These are phyloP conservation scores for Strix uralensis DNA, from an alignment of 2,113 vertebrate species.

Conservation along the genomic window DNA sequence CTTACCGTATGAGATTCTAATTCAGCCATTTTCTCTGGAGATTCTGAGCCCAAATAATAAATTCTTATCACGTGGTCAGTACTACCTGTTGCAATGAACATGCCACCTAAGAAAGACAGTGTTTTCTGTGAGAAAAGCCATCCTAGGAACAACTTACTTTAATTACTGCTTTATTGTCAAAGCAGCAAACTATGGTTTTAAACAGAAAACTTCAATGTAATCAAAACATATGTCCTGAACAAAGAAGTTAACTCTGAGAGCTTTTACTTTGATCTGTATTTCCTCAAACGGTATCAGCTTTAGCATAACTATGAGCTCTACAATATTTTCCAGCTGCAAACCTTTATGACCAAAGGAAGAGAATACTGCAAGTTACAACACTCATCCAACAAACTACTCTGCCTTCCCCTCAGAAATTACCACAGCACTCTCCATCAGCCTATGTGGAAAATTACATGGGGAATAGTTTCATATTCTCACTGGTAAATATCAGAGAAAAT, in stretches of 20 bases:
- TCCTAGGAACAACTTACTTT: not conserved
- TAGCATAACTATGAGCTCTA: not conserved
- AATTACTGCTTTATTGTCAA: not conserved
- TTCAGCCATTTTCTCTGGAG: slow-evolving; percentile 92
- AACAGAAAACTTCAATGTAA: not conserved
- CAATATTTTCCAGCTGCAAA: not conserved
- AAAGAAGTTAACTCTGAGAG: not conserved
- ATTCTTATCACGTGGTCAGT: slow-evolving; percentile 96
- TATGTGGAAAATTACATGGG: not conserved
- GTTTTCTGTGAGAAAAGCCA: not conserved
- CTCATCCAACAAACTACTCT: not conserved
- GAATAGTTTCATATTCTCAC: not conserved
- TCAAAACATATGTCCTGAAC: not conserved
- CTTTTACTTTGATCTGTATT: not conserved
- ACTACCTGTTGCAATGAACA: slow-evolving; percentile 96
- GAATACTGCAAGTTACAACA: not conserved
- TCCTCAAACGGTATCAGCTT: not conserved
- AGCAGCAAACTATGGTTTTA: not conserved
- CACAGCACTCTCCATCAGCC: not conserved
- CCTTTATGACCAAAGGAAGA: not conserved
- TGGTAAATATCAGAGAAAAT: not conserved
- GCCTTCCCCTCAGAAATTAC: not conserved
- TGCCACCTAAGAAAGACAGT: slow-evolving; percentile 82
- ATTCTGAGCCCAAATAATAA: slow-evolving; percentile 92
- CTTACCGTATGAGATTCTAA: slow-evolving; percentile 92